A percentile compares a stretch with the other conserved stretches of the same genome.
Evolutionary conservation across 2,113 vertebrate species (phyloP).

Genomic region (Columba livia): DNA sequence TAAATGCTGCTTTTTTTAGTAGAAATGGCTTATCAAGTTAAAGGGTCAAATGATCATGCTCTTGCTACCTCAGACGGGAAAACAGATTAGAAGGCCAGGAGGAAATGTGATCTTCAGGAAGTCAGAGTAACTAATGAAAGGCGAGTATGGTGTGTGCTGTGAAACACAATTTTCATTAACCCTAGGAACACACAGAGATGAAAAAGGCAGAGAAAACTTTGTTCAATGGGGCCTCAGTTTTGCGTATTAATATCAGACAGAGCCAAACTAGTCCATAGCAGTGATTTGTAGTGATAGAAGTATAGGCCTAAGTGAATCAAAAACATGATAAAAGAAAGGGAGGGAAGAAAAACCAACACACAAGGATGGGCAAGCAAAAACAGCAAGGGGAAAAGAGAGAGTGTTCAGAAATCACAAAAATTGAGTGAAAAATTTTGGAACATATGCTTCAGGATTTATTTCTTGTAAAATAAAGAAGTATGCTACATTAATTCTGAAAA

Average conservation of each 20-base stretch:
- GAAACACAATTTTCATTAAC: not conserved
- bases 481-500: not conserved
- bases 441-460: not conserved
- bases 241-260: not conserved
- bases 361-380: not conserved
- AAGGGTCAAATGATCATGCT: not conserved
- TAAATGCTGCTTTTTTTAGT: rapidly evolving
- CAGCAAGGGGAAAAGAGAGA: not conserved
- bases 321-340: not conserved
- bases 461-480: not conserved
- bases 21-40: not conserved
- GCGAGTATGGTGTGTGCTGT: rapidly evolving
- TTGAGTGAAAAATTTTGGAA: not conserved
- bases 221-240: not conserved
- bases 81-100: not conserved
- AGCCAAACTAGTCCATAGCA: not conserved
- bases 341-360: not conserved
- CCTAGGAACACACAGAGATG: not conserved
- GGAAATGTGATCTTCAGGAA: not conserved
- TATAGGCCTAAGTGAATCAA: not conserved
- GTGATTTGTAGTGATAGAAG: not conserved
- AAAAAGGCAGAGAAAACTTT: not conserved
- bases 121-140: not conserved
- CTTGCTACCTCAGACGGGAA: not conserved
- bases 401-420: not conserved